Percentiles rank a stretch among this genome's conserved stretches.
Conservation (phyloP, 2,888 invertebrate species). For the Phyllotreta striolata region DNA sequence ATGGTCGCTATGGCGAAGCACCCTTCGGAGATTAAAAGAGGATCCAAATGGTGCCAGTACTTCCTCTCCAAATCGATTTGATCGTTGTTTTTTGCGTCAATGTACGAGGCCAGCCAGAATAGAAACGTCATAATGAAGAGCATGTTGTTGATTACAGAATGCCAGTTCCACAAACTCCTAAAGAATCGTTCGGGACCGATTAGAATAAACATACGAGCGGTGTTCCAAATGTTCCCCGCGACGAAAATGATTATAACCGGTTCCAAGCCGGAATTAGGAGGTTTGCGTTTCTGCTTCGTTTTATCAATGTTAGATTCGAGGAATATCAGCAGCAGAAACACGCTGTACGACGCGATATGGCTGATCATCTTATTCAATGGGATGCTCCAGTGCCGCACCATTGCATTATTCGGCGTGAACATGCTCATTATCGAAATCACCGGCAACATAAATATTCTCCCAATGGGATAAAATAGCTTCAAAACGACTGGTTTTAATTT, state of each 20-base stretch:
- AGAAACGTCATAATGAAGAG: constrained; percentile 69
- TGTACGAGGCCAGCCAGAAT: constrained; percentile 69
- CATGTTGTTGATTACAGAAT: constrained; percentile 67
- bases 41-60: constrained; percentile 72
- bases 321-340: constrained; percentile 72
- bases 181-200: constrained; percentile 68
- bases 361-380: constrained; percentile 78
- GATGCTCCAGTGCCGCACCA: constrained; percentile 66
- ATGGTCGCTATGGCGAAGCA: constrained; percentile 72
- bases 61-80: constrained; percentile 67
- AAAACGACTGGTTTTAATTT: constrained; percentile 52
- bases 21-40: constrained; percentile 71
- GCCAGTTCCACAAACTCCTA: constrained; percentile 69
- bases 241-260: constrained; percentile 63
- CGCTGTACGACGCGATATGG: constrained; percentile 70
- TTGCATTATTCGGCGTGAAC: constrained; percentile 60
- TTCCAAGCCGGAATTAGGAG: constrained; percentile 67
- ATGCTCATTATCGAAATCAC: constrained; percentile 61
- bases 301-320: constrained; percentile 69
- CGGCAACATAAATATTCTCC: constrained; percentile 61
- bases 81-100: constrained; percentile 62
- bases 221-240: constrained; percentile 66
- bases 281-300: constrained; percentile 65
- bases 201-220: constrained; percentile 65
- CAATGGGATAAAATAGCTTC: constrained; percentile 50